Base-by-base conservation (phyloP, 2,888 invertebrate species). In the Cryptophagus acutangulus region DNA sequence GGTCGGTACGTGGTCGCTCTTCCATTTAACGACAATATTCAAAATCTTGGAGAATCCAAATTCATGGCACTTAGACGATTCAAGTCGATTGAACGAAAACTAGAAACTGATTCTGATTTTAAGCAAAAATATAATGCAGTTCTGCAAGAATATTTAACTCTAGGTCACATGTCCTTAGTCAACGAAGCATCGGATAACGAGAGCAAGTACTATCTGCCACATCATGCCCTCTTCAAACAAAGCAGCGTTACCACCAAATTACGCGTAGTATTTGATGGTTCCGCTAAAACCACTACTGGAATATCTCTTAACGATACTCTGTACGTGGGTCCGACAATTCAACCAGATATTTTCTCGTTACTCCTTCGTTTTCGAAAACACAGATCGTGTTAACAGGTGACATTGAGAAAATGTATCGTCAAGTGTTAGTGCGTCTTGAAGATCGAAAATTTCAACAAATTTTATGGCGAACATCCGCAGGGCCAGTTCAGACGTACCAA, bases 371-470 rank as follows among this genome's bases (percentile, higher is more conserved):
- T 31, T 31, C 14, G 31, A 5, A 3, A 31, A 15, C 31, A 31
- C 3, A 3, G 3, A 15, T 15, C 16, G 31, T 31, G 9, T 16
- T 31, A 3, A 9, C 9, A 4, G 31, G 15, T 13, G 31, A 31
- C 14, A 31, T 31, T 3, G 3, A 31, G 12, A 31, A 57, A 38
- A 31, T 31, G 31, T 31, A 31, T 16, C 31, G 31, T 14, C 31
- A 31, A 31, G 16, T 16, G 3, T 15, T 13, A 15, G 31, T 31
- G n/a, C 31, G 16, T 13, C 15, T 16, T 3, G 3, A 13, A 5
- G 31, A 31, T 31, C 13, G 15, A 31, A 14, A 13, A n/a, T 31
- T 31, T 3, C 31, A 31, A 31, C 31, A 16, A 3, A 31, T 31
- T 5, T 13, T 31, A 15, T 31, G 14, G 31, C 14, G 31, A 3